Conservation (phyloP, 2,888 invertebrate species). For the Girardia tigrina region DNA sequence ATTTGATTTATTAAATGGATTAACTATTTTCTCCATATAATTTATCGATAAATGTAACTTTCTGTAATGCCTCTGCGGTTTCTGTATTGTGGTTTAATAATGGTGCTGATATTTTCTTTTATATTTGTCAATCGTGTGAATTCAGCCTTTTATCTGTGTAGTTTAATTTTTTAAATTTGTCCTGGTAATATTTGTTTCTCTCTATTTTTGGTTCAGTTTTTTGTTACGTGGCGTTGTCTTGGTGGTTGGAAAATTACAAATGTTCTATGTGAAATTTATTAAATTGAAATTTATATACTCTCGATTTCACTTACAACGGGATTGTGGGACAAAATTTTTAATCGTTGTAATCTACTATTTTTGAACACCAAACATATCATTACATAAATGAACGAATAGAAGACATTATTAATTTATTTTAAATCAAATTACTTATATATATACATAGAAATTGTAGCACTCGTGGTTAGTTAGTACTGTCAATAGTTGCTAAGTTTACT, state of each 20-base stretch:
- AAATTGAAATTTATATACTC: too few relatives aligned
- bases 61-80: not conserved
- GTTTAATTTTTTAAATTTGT: not conserved
- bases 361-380: too few relatives aligned
- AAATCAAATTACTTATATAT: too few relatives aligned
- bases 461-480: too few relatives aligned
- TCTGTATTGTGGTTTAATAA: not conserved
- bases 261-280: too few relatives aligned
- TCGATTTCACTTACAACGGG: too few relatives aligned
- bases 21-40: not conserved
- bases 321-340: too few relatives aligned
- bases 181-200: not conserved
- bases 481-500: too few relatives aligned
- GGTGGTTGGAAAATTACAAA: constrained; percentile 3
- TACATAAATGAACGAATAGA: too few relatives aligned
- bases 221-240: not conserved
- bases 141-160: not conserved
- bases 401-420: too few relatives aligned
- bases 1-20: not conserved
- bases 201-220: not conserved
- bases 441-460: too few relatives aligned
- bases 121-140: constrained; percentile 10
- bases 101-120: constrained; percentile 5
- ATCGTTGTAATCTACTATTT: too few relatives aligned
- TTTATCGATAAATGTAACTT: not conserved